These are phyloP conservation scores for Simalia tracyae DNA, from an alignment of 2,797 vertebrate genomes.

Conservation along the genomic window DNA sequence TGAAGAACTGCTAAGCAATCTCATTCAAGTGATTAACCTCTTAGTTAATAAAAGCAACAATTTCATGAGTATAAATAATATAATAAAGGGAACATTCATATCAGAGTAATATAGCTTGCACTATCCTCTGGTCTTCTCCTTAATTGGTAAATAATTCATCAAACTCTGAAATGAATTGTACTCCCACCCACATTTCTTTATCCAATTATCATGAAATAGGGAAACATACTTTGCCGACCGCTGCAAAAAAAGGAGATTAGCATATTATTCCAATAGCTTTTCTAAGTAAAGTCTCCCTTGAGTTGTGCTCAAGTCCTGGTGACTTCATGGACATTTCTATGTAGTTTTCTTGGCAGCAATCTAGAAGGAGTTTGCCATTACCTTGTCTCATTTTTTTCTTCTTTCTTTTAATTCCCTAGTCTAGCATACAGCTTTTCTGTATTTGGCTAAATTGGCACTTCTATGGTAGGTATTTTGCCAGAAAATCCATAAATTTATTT, in stretches of 20 bases:
- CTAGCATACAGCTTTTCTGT: slow-evolving; percentile 20
- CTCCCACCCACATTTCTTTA: slow-evolving; percentile 75
- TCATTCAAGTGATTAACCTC: slow-evolving; percentile 81
- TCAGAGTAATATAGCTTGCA: slow-evolving; percentile 67
- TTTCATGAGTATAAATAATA: slow-evolving; percentile 77
- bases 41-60: slow-evolving; percentile 78
- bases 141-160: slow-evolving; percentile 82
- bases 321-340: neutral
- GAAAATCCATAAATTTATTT: slow-evolving; percentile 7
- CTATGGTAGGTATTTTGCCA: slow-evolving; percentile 27
- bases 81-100: slow-evolving; percentile 74
- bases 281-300: neutral
- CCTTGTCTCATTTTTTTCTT: slow-evolving; percentile 19
- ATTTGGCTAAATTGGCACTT: slow-evolving; percentile 49
- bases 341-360: neutral
- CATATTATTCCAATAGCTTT: slow-evolving; percentile 65
- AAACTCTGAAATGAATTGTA: slow-evolving; percentile 73
- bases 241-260: slow-evolving; percentile 68
- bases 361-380: neutral
- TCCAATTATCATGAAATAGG: slow-evolving; percentile 78
- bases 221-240: slow-evolving; percentile 62
- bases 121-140: slow-evolving; percentile 61
- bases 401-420: slow-evolving; percentile 5
- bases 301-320: neutral
- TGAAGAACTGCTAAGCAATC: slow-evolving; percentile 71